A percentile compares a stretch with the other conserved stretches of the same genome.
phyloP scores from a whole-genome alignment of 2,797 vertebrate genomes.

The Arremon brunneinucha region DNA sequence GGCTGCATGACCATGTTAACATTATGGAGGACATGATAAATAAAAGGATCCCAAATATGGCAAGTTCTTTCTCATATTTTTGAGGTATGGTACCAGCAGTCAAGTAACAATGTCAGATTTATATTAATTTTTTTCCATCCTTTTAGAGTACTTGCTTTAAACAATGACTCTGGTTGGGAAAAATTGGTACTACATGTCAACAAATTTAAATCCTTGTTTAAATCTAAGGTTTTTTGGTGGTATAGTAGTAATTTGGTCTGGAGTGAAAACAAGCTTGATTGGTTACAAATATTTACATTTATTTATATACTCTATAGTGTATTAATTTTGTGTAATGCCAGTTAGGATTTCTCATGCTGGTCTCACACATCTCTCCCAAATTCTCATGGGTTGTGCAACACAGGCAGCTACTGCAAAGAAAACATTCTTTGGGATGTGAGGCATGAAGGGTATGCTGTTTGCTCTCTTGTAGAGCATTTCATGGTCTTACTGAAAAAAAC shows the following conservation, averaged over 20 bases:
- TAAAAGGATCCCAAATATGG: neutral
- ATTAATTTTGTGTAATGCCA: neutral
- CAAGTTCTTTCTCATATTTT: neutral
- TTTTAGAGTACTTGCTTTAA: neutral
- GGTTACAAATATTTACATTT: neutral
- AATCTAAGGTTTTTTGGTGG: neutral
- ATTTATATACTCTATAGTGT: neutral
- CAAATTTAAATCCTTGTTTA: neutral
- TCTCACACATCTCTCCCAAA: neutral
- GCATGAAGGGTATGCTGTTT: conserved; percentile 4
- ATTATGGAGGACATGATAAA: neutral
- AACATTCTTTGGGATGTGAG: neutral
- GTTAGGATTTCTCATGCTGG: neutral
- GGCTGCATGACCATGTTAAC: neutral
- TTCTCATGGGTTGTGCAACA: neutral
- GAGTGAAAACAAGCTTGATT: neutral
- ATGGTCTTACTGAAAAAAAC: neutral
- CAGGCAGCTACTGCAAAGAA: neutral
- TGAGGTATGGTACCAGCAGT: neutral
- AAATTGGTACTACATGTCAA: neutral
- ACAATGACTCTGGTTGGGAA: neutral
- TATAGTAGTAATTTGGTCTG: neutral
- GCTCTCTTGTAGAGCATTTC: neutral
- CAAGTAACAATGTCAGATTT: neutral
- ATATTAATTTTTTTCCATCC: neutral